Base-by-base conservation (phyloP, 2,113 vertebrate genomes). In the Gyps fulvus region DNA sequence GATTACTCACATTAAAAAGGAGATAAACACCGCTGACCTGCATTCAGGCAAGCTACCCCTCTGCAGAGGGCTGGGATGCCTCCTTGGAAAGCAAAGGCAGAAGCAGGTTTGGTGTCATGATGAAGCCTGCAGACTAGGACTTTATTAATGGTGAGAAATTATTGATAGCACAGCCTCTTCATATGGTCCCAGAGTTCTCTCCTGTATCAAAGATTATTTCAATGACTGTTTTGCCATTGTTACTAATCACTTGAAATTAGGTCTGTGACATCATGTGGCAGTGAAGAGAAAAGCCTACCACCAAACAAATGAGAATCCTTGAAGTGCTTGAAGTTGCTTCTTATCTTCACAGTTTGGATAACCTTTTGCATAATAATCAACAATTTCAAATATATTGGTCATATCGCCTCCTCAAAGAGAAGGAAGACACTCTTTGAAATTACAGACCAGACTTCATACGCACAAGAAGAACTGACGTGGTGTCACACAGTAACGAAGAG, bases 291-390 rank as follows among this genome's bases (percentile, higher is more conserved):
- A 95, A 91, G 63, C 11, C 1, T 43, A 54, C 93, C 83, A 36
- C 38, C 26, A n/a, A 73, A 32, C 45, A 85, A 80, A 84, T 34
- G 40, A 93, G 42, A 20, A 38, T 72, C 23, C 65, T 74, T 87
- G 73, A 96, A 90, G 38, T 6, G 9, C 84, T 87, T 81, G 72
- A 72, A 92, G 76, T 72, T 83, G 59, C 63, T 61, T 84, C 71
- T 93, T 93, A 84, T 95, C 91, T 97, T 93, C 83, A 63, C 91
- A 93, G 83, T 72, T 82, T 84, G 90, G 54, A 66, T 92, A 95
- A 95, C 76, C 94, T 97, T 95, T 90, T 57, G 55, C 76, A 15
- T 84, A 73, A 71, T 80, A 83, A 93, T 85, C 70, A 87, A 93
- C 79, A 70, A 34, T 93, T 91, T 94, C 74, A 89, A 87, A 67